Evolutionary conservation across 1,140 invertebrate species (phyloP).

Genomic region (Drosophila carrolli): DNA sequence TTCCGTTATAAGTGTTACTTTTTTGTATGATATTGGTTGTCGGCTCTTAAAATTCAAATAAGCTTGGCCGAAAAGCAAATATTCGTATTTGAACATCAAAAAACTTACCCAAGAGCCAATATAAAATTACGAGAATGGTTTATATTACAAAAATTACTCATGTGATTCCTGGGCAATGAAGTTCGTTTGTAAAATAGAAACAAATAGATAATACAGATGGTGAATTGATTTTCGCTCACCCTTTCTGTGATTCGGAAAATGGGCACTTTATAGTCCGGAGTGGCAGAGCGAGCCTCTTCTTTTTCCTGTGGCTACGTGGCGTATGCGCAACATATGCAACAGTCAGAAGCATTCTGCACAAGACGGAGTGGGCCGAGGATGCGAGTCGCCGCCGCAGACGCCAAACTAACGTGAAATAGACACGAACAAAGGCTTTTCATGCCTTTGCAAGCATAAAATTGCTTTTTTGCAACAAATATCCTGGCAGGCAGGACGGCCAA

Average conservation of each 20-base stretch:
- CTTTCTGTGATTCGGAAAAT: slow-evolving; percentile 4
- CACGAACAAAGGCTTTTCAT: slow-evolving; percentile 85
- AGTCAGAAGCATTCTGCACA: slow-evolving; percentile 26
- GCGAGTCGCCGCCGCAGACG: slow-evolving; percentile 62
- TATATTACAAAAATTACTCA: too few species aligned
- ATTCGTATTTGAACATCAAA: too few species aligned
- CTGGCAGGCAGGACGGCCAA: slow-evolving; percentile 46
- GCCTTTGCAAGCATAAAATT: slow-evolving; percentile 84
- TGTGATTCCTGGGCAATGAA: too few species aligned
- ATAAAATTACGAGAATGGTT: too few species aligned
- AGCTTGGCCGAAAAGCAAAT: too few species aligned
- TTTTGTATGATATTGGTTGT: too few species aligned
- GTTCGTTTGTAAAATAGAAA: too few species aligned
- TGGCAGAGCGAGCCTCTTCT: neutral
- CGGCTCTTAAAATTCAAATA: too few species aligned
- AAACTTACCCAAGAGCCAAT: too few species aligned
- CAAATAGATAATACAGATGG: too few species aligned
- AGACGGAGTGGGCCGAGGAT: slow-evolving; percentile 14
- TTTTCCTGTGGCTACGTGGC: slow-evolving; percentile 56
- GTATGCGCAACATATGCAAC: slow-evolving; percentile 80
- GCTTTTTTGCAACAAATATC: slow-evolving; percentile 83
- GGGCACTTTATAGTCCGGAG: slow-evolving; percentile 22
- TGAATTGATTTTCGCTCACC: too few species aligned
- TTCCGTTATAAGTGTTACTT: too few species aligned
- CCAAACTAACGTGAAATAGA: slow-evolving; percentile 84